Percentiles rank a stretch among this genome's conserved stretches.
phyloP scores from a whole-genome alignment of 2,113 vertebrate genomes.

The Sebastes fasciatus region DNA sequence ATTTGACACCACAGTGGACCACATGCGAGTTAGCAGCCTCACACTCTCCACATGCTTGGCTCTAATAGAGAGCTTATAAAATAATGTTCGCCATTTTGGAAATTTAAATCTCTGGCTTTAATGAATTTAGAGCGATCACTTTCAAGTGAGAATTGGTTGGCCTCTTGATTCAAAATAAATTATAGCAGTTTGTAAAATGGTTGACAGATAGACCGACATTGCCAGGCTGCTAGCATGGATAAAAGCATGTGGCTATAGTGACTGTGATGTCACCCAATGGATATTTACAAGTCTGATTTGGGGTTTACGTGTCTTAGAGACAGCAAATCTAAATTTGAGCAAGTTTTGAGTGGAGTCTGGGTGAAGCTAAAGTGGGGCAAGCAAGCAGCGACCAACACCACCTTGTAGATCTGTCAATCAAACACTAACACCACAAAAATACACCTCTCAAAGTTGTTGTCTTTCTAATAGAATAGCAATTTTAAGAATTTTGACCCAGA shows the following conservation, averaged over 20 bases:
- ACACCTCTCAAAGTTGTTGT: background rate
- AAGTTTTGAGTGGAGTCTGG: background rate
- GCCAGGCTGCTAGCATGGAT: no score
- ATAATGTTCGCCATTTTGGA: conserved; percentile 18
- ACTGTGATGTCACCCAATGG: no score
- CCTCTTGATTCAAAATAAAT: background rate
- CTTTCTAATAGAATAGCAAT: background rate
- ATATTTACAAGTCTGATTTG: no score
- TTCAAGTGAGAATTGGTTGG: background rate
- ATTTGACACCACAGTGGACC: background rate
- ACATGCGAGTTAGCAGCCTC: conserved; percentile 10
- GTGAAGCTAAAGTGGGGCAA: background rate
- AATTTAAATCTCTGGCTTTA: background rate
- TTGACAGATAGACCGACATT: no score
- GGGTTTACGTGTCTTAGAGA: background rate
- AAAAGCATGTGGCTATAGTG: no score
- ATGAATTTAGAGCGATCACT: background rate
- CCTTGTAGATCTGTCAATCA: background rate
- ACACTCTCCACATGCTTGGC: conserved; percentile 9
- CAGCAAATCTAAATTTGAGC: background rate
- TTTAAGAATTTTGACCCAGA: background rate
- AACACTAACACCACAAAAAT: background rate
- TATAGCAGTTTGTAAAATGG: background rate
- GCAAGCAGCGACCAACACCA: background rate
- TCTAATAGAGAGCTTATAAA: conserved; percentile 15